Base-by-base conservation (phyloP, 2,113 vertebrate genomes). In the Sciurus niger region DNA sequence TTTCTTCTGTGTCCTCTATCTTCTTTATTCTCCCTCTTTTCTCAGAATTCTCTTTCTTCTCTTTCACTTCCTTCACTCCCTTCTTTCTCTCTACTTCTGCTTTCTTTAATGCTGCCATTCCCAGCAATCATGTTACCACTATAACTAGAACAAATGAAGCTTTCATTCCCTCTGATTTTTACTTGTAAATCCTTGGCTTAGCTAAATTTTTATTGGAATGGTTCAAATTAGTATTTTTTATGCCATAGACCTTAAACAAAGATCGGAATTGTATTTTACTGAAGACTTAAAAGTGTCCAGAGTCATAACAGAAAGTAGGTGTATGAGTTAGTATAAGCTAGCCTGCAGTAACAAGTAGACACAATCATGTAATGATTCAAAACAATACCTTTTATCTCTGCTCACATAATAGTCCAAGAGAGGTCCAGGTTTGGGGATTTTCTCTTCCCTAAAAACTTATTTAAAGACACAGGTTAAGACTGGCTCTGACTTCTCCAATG, bases 91-190 rank as follows among this genome's bases (percentile, higher is more conserved):
- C 11, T 89, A 25, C 55, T 16, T 68, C 58, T 51, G 46, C 4
- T 37, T 91, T 67, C 28, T 77, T 70, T 40, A 37, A 5, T 32
- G 17, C 12, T 24, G 70, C 30, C 13, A 0, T 65, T 51, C n/a
- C 51, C 34, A 17, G 16, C 5, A 22, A 48, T 37, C 13, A 7
- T 40, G 14, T 70, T 72, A 25, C 25, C 34, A 28, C 60, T 43
- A 12, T 65, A 78, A 68, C 30, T 1, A 84, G 63, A 84, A 53
- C 37, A 68, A 7, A 8, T 28, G 18, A 70, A 40, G 13, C 30
- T 87, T 74, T 84, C 37, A 68, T 8, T 95, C 28, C 18, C 4
- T 92, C 20, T 91, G 53, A 82, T 76, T 77, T 92, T 83, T 79
- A 58, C 40, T 40, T 84, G 2, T 34, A 43, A 14, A 16, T 60